A percentile compares a stretch with the other conserved stretches of the same genome.
These are phyloP conservation scores for Amphiprion percula DNA, from an alignment of 2,113 vertebrate genomes.

Conservation along the genomic window DNA sequence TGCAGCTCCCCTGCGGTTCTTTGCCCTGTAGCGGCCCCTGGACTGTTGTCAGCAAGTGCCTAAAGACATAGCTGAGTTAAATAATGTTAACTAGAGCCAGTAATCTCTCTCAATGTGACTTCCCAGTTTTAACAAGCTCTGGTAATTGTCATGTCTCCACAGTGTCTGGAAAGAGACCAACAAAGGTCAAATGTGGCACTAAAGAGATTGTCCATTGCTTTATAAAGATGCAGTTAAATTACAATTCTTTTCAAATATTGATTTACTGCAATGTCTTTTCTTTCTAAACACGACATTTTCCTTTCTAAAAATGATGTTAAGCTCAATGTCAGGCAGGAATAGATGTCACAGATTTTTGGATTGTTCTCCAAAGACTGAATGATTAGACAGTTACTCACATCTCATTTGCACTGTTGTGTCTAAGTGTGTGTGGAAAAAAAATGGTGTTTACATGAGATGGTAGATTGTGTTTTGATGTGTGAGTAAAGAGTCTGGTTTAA, in stretches of 20 bases:
- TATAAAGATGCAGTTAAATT: neutral
- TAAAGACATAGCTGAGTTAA: slow-evolving; percentile 80
- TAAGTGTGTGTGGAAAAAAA: slow-evolving; percentile 18
- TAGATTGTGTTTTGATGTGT: neutral
- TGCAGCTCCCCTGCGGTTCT: slow-evolving; percentile 66
- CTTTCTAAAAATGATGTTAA: neutral
- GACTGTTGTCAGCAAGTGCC: slow-evolving; percentile 71
- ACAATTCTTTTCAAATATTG: neutral
- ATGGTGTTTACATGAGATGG: slow-evolving; percentile 18
- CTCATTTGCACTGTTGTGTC: slow-evolving; percentile 13
- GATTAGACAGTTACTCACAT: neutral
- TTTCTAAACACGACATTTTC: neutral
- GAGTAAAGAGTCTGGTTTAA: slow-evolving; percentile 42
- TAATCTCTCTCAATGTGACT: slow-evolving; percentile 71
- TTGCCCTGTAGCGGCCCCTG: slow-evolving; percentile 70
- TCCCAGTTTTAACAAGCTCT: slow-evolving; percentile 60
- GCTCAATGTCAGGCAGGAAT: neutral
- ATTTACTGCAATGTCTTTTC: neutral
- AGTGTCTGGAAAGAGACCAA: slow-evolving; percentile 41
- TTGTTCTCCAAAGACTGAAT: slow-evolving; percentile 1
- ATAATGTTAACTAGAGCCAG: slow-evolving; percentile 79
- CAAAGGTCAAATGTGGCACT: slow-evolving; percentile 62
- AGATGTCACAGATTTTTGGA: neutral
- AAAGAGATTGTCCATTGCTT: slow-evolving; percentile 19
- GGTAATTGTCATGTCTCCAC: slow-evolving; percentile 64